These are phyloP conservation scores for Arrhamphus sclerolepis DNA, from an alignment of 2,797 vertebrate species.

Conservation along the genomic window DNA sequence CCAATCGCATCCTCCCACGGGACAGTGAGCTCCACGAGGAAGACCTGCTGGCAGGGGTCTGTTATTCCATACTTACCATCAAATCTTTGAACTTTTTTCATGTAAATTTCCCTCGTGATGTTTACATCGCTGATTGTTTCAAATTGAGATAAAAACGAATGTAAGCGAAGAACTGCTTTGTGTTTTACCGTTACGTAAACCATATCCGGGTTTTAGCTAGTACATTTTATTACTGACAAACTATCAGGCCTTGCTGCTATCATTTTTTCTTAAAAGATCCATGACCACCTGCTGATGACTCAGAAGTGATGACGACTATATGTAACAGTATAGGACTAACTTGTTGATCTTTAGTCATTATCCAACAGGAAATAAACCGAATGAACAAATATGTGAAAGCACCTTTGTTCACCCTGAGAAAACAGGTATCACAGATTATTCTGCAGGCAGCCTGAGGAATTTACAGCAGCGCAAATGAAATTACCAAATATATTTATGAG, in stretches of 20 bases:
- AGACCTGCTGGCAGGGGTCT: too few species aligned
- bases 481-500: constrained; percentile 19
- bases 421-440: constrained; percentile 34
- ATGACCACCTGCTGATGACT: neutral
- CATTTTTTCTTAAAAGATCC: too few species aligned
- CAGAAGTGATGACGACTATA: neutral
- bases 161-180: neutral
- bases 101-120: neutral
- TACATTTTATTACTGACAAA: too few species aligned
- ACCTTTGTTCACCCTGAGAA: constrained; percentile 33
- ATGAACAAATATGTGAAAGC: constrained; percentile 27
- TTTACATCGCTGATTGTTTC: constrained; percentile 11
- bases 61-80: constrained; percentile 11
- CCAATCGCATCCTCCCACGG: too few species aligned
- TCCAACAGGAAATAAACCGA: constrained; percentile 21
- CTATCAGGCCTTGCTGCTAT: too few species aligned
- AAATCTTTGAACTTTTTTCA: constrained; percentile 4
- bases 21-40: too few species aligned
- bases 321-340: constrained; percentile 13
- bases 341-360: constrained; percentile 7
- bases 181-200: neutral
- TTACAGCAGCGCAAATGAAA: constrained; percentile 40
- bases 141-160: too few species aligned
- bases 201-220: too few species aligned
- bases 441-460: constrained; percentile 5